phyloP scores from a whole-genome alignment of 2,113 vertebrate species.

The Motacilla tschutschensis region DNA sequence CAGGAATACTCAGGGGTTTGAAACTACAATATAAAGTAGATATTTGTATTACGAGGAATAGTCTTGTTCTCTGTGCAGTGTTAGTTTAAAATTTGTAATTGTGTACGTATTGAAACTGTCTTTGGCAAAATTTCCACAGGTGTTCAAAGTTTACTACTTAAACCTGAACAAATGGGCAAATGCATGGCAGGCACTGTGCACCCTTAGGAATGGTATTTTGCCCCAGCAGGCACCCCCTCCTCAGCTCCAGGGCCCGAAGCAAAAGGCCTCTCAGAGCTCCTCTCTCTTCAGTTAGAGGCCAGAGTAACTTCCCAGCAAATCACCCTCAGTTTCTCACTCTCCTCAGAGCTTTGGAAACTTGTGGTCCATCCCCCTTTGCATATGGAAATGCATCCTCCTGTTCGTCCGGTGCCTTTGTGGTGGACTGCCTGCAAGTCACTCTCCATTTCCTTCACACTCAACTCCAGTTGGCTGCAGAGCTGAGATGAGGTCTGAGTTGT shows the following conservation, averaged over 20 bases:
- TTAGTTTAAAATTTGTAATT: constrained; percentile 72
- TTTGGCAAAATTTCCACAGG: constrained; percentile 79
- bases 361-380: fast-evolving
- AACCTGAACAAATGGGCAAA: constrained; percentile 70
- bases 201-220: neutral
- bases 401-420: fast-evolving
- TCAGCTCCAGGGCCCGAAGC: neutral
- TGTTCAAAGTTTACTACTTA: constrained; percentile 77
- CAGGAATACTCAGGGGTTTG: constrained; percentile 81
- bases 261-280: neutral
- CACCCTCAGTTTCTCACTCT: neutral
- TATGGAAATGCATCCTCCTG: neutral
- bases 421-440: neutral
- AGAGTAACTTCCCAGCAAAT: neutral
- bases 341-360: neutral
- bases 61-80: constrained; percentile 75
- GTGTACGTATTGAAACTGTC: constrained; percentile 67
- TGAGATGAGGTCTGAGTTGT: neutral
- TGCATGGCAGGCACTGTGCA: constrained; percentile 30
- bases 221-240: neutral
- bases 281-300: neutral
- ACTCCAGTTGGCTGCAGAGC: neutral
- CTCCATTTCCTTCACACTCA: neutral
- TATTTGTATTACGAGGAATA: constrained; percentile 72
- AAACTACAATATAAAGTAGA: constrained; percentile 69